Base-by-base conservation (phyloP, 2,797 vertebrate genomes). In the Pangasius djambal region DNA sequence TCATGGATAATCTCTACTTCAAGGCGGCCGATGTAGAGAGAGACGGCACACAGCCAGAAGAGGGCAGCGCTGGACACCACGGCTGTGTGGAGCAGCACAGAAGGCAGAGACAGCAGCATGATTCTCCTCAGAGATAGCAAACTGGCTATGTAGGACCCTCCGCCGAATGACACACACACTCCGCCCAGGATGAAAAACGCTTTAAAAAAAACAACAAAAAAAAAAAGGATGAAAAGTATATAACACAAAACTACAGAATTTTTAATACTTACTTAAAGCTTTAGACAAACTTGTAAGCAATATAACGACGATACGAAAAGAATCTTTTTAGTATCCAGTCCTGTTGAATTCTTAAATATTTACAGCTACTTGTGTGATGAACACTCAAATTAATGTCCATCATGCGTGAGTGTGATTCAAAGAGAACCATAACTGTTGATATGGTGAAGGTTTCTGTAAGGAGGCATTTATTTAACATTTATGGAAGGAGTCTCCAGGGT, bases 111-210 rank as follows among this genome's bases (percentile, higher is more conserved):
- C 37, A 98, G 94, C 90, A 97, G 93, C 98, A 98, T 97, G 92
- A 97, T 94, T 20, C 96, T 96, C 10, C 97, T 95, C 88, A 97
- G 92, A 0, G 96, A 89, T 0, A 97, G 92, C 13, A 98, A 95
- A 94, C 96, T 97, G 88, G 93, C 92, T 0, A 97, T n/a, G 88
- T 98, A 98, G 0, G 97, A 96, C 34, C 94, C 94, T 0, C 95
- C 93, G 3, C 98, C 97, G 7, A 97, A 98, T 0, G 96, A 97
- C 75, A 98, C 96, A 0, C 97, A 98, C 88, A 96, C 92, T 0
- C 97, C 97, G 0, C 97, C 97, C 88, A 98, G 95, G 92, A 98
- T 94, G 92, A 98, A 98, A 94, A 98, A 98, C 52, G 97, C 98
- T 98, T 93, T 1, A 10, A 6, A 59, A 15, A 85, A 6, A 85